phyloP scores from a whole-genome alignment of 2,888 invertebrate genomes.

The Cephus spinipes region DNA sequence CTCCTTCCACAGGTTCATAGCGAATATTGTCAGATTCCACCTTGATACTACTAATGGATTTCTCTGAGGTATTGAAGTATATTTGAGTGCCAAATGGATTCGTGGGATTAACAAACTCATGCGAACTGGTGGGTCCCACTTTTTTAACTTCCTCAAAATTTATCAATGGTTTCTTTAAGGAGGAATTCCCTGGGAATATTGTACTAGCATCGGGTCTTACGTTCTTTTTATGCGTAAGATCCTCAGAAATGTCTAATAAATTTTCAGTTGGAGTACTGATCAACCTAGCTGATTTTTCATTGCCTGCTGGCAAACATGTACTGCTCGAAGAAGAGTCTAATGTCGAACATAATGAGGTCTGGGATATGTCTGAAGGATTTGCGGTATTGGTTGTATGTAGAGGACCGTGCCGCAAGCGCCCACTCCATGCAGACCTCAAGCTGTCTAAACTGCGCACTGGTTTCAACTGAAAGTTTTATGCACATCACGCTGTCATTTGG shows the following conservation, averaged over 20 bases:
- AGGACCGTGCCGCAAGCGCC: conserved; percentile 61
- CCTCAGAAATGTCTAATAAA: not conserved
- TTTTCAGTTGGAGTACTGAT: not conserved
- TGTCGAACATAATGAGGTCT: conserved; percentile 25
- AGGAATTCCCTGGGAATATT: not conserved
- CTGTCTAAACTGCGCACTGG: conserved; percentile 74
- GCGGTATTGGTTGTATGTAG: conserved; percentile 51
- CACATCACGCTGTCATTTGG: conserved; percentile 30
- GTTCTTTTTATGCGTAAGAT: not conserved
- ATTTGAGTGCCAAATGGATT: conserved; percentile 33
- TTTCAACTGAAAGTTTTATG: conserved; percentile 69
- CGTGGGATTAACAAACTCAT: conserved; percentile 33
- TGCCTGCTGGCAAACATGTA: not conserved
- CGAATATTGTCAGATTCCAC: not conserved
- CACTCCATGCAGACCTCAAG: conserved; percentile 66
- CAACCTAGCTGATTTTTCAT: not conserved
- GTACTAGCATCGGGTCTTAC: not conserved
- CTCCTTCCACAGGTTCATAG: not conserved
- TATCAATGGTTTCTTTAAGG: not conserved
- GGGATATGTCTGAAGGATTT: conserved; percentile 37
- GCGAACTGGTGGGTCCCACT: not conserved
- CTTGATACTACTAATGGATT: not conserved
- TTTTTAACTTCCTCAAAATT: not conserved
- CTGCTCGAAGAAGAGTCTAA: conserved; percentile 19
- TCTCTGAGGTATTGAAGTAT: not conserved